Evolutionary conservation across 2,797 vertebrate genomes (phyloP).

Genomic region (Catostomus latipinnis): DNA sequence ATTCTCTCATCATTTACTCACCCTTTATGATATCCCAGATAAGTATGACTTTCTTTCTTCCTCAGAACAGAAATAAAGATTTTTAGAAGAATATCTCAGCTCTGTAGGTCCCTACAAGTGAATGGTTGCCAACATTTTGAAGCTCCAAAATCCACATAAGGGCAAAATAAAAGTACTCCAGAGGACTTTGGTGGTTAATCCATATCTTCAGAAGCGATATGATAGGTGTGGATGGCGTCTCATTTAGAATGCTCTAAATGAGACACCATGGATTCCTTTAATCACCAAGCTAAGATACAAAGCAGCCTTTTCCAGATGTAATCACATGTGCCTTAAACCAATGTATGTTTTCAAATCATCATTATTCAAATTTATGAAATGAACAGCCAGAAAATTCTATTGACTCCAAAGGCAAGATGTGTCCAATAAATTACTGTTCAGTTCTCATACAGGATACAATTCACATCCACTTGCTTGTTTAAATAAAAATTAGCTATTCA

Average conservation of each 20-base stretch:
- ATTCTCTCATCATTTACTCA: too few species aligned
- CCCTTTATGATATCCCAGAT: too few species aligned
- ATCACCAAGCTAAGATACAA: background rate
- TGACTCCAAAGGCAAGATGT: background rate
- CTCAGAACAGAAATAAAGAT: too few species aligned
- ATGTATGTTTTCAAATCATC: background rate
- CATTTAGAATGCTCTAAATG: background rate
- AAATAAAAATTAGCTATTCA: background rate
- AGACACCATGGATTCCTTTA: background rate
- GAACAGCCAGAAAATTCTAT: background rate
- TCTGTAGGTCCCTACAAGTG: too few species aligned
- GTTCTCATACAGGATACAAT: background rate
- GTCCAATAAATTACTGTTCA: background rate
- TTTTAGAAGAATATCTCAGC: too few species aligned
- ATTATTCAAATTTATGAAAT: background rate
- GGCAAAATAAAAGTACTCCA: too few species aligned
- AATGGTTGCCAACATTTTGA: too few species aligned
- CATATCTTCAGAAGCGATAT: background rate
- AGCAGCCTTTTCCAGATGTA: background rate
- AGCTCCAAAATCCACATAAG: too few species aligned
- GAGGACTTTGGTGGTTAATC: background rate
- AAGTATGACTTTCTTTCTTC: too few species aligned
- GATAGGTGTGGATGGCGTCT: too few species aligned
- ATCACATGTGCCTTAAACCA: conserved; percentile 1
- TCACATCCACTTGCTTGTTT: background rate